Evolutionary conservation across 2,113 vertebrate species (phyloP), one percentile per base, ranked within the genome.

Genomic region (Microcebus griseorufus): DNA sequence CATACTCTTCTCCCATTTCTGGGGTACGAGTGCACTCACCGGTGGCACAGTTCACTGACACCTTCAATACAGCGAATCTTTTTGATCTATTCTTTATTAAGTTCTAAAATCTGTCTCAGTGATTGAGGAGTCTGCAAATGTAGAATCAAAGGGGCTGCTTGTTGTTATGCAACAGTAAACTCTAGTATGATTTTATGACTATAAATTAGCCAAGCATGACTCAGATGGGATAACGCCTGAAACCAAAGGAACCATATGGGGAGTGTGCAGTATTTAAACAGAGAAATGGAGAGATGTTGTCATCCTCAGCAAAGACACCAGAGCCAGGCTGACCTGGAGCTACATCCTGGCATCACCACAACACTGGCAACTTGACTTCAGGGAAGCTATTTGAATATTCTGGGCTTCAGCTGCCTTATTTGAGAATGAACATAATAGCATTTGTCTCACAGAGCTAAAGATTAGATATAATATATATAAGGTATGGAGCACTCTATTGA

Each of bases 181-280:
- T 51, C 79, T 73, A 27, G 16, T 16, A 51, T 65, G 45, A 23
- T 32, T 93, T 93, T 82, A 60, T 65, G 79, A 92, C 95, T 95
- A 51, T 6, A 73, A 94, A 90, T 87, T n/a, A 80, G 64, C 73
- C 95, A 92, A 95, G 87, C 80, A 65, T 67, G 75, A 95, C 90
- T 96, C 82, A 87, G 79, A 93, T 20, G 62, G 22, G 87, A 93
- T 45, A 62, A 10, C 0, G 48, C 94, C 94, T 65, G 85, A 88
- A 94, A 94, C 81, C 94, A 94, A 69, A 96, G 70, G 64, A 62
- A 60, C 69, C 95, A 92, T 45, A 27, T 55, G 94, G 92, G 45
- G 42, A 79, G 1, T 12, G 2, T 76, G 80, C 0, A 0, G 90
- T 92, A 89, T 83, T 94, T 84, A 82, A 69, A 87, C 2, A 16